Base-by-base conservation (phyloP, 2,888 invertebrate genomes). In the Mesoligia furuncula region DNA sequence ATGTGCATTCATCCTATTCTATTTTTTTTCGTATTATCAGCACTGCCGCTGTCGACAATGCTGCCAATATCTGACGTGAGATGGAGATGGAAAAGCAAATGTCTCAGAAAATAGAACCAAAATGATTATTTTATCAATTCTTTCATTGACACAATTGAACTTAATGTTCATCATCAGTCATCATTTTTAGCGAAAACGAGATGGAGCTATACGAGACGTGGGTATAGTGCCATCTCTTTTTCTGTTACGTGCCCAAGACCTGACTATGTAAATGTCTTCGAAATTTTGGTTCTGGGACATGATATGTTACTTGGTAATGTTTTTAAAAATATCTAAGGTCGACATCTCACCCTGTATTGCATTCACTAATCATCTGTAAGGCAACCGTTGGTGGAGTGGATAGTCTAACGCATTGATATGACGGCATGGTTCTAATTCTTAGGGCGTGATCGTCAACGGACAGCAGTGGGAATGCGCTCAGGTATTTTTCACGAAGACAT, bases 301-400 rank as follows among this genome's bases (percentile, higher is more conserved):
- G 20, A 8, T 3, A 3, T 36, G 2, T 48, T 15, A 39, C 9
- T 2, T 20, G 9, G 3, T 27, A 45, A 39, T 15, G 9, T 68
- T 54, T 54, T 27, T 24, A 2, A 9, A 45, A 73, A 61, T 54
- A 51, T 62, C 64, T 8, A 51, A 65, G 66, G 64, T 77, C 71
- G 76, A 85, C 72, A 85, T 80, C 51, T 59, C 82, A 79, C 13
- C 36, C 72, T 70, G 72, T 85, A 81, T 77, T 78, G 82, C 76
- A 81, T 78, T 78, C 48, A 70, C 79, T 79, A 89, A 91, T 90
- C 90, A 90, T 91, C 83, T 89, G 88, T 95, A 95, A 96, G 95
- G 95, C 95, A 95, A 94, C 95, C 90, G 87, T 94, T 93, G 95
- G 95, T 94, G 91, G 92, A 91, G 93, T 93, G 90, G 92, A 92